Base-by-base conservation (phyloP, 2,797 vertebrate genomes). In the Coracias cyanogaster region DNA sequence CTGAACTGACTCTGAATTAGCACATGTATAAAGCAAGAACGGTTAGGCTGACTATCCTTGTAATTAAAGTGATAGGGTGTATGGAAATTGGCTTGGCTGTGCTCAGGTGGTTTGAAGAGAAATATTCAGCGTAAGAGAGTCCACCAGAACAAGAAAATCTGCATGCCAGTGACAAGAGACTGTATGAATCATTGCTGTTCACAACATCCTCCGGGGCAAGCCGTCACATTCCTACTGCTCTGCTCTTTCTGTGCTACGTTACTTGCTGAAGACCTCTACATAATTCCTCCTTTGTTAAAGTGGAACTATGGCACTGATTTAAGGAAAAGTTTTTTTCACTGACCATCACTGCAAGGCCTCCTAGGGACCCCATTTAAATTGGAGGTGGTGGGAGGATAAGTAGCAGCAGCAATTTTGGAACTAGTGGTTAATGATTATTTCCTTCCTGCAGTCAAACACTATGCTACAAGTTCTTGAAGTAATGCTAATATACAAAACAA, bases 111-210 rank as follows among this genome's bases (percentile, higher is more conserved):
- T 83, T 85, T 77, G 25, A 77, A 71, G 28, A 83, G 54, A 86
- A 51, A 65, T 84, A 91, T 29, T 91, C 33, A 54, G 15, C 16
- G 2, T 29, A 46, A 85, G 58, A 45, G 29, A 77, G 52, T 70
- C 48, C 6, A 64, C 64, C 55, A 86, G 60, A 97, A 95, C 96
- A 71, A 87, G 96, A 95, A 95, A 86, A 15, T 85, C 93, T 73
- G 54, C 94, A 85, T 95, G 41, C 94, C 86, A 48, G 41, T 48
- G 79, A n/a, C 31, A 57, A 93, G 70, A 88, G 12, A 51, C 24
- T 7, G 4, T 18, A n/a, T 94, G 91, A 93, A 39, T 96, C 90
- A 96, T 20, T 2, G 0, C 62, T 46, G 48, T 45, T 86, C 58
- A 45, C 54, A 88, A 14, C 24, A 51, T 2, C 6, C n/a, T 37